A percentile compares a stretch with the other conserved stretches of the same genome.
Conservation (phyloP, 2,113 vertebrate genomes). For the Mellivora capensis region DNA sequence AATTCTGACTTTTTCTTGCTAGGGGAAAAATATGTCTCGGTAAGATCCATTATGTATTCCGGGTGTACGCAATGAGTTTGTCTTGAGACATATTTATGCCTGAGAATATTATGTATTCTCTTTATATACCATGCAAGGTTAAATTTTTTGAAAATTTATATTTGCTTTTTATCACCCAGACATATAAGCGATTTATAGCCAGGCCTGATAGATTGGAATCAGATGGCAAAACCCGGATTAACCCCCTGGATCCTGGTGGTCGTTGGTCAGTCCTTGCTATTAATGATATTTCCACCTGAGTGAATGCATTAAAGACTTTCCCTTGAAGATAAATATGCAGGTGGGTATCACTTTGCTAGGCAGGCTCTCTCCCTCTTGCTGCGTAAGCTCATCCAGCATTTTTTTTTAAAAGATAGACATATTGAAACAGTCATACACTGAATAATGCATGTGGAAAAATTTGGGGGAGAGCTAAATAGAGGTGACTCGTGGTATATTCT, state of each 20-base stretch:
- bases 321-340: constrained; percentile 61
- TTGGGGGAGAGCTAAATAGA: constrained; percentile 68
- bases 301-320: constrained; percentile 28
- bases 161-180: constrained; percentile 82
- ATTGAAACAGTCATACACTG: constrained; percentile 73
- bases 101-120: constrained; percentile 83
- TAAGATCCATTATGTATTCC: constrained; percentile 78
- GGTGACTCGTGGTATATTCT: not conserved
- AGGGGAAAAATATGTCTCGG: constrained; percentile 60
- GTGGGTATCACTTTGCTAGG: constrained; percentile 52
- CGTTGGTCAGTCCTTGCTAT: constrained; percentile 41
- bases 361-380: constrained; percentile 46
- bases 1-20: constrained; percentile 66
- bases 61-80: constrained; percentile 79
- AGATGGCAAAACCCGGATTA: constrained; percentile 76
- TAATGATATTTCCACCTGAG: constrained; percentile 60
- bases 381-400: constrained; percentile 62
- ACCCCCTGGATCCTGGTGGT: constrained; percentile 72
- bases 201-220: constrained; percentile 75
- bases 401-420: constrained; percentile 61
- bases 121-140: constrained; percentile 84
- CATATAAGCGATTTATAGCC: constrained; percentile 78
- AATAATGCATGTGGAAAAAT: constrained; percentile 75
- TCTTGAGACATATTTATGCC: constrained; percentile 85
- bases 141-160: constrained; percentile 82